phyloP scores from a whole-genome alignment of 2,888 invertebrate species.

The Phortica magna region DNA sequence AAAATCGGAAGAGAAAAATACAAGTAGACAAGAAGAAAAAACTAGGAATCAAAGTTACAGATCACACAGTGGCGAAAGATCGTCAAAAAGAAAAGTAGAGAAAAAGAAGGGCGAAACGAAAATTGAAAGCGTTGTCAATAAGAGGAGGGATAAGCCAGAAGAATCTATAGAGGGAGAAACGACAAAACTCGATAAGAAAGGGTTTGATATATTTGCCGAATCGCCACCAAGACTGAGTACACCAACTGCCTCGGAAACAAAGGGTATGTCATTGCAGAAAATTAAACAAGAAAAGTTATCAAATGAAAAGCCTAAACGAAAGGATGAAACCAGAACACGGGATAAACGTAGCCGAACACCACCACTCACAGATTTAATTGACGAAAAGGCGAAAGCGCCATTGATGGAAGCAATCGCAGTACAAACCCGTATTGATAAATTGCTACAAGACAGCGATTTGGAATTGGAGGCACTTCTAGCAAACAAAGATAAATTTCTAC shows the following conservation, averaged over 20 bases:
- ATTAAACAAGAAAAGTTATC: neutral
- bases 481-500: conserved; percentile 57
- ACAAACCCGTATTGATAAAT: conserved; percentile 70
- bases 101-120: neutral
- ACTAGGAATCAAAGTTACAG: neutral
- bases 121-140: neutral
- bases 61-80: neutral
- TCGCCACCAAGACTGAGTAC: conserved; percentile 63
- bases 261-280: neutral
- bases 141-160: neutral
- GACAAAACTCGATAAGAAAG: neutral
- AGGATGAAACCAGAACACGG: neutral
- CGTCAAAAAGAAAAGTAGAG: neutral
- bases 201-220: conserved; percentile 70
- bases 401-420: conserved; percentile 63
- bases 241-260: conserved; percentile 15
- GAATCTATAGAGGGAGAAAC: neutral
- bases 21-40: conserved; percentile 47
- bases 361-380: neutral
- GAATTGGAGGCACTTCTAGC: conserved; percentile 64
- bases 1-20: conserved; percentile 23
- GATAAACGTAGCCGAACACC: conserved; percentile 35
- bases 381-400: neutral
- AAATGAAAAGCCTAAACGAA: neutral
- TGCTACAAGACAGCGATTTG: conserved; percentile 69